These are phyloP conservation scores for Epirrhoe alternata DNA, from an alignment of 2,888 invertebrate genomes.

Conservation along the genomic window DNA sequence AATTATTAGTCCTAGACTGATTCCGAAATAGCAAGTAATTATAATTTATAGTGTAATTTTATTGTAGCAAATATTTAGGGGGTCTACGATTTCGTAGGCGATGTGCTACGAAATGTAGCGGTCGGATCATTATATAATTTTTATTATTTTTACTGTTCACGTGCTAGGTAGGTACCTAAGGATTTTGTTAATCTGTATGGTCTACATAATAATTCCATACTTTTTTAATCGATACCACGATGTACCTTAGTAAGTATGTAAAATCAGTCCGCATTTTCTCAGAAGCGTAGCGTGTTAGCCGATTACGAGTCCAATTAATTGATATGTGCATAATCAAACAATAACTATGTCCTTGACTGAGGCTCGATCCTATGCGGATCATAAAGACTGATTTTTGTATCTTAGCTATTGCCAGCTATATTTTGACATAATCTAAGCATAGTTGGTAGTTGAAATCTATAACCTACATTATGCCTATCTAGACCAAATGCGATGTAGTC, in stretches of 20 bases:
- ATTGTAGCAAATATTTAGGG: not conserved
- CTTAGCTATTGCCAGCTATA: conserved; percentile 21
- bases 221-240: not conserved
- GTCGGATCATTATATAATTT: not conserved
- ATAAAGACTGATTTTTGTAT: conserved; percentile 48
- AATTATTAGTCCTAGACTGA: too few relatives aligned
- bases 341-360: conserved; percentile 46
- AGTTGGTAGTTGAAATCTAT: not conserved
- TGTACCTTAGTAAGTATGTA: not conserved
- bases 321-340: conserved; percentile 45
- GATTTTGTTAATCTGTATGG: not conserved
- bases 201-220: not conserved
- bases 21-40: too few relatives aligned
- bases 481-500: too few relatives aligned
- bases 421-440: not conserved
- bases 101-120: conserved; percentile 11
- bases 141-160: not conserved
- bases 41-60: too few relatives aligned
- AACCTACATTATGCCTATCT: too few relatives aligned
- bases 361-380: conserved; percentile 45
- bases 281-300: conserved; percentile 2
- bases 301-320: conserved; percentile 27
- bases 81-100: conserved; percentile 20
- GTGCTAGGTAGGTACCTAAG: too few relatives aligned
- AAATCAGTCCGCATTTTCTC: not conserved